These are phyloP conservation scores for Himalopsyche japonica DNA, from an alignment of 2,888 invertebrate genomes.

Conservation along the genomic window DNA sequence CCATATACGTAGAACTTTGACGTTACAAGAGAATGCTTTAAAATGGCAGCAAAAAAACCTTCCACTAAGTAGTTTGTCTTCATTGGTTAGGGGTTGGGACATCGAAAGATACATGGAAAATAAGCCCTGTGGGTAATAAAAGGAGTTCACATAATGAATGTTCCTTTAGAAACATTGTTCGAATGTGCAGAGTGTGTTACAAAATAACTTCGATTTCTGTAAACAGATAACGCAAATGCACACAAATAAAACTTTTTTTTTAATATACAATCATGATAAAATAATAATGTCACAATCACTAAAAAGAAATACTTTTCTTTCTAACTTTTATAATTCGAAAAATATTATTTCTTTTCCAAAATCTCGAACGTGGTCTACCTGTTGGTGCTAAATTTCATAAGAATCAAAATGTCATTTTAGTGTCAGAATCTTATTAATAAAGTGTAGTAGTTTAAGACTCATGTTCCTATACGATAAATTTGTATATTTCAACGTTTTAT, in stretches of 20 bases:
- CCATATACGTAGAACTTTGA: conserved; percentile 2
- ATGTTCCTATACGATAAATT: too few species aligned
- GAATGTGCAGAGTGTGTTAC: background rate
- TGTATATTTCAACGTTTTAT: too few species aligned
- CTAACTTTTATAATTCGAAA: too few species aligned
- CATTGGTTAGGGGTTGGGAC: conserved; percentile 23
- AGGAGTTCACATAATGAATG: conserved; percentile 9
- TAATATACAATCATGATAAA: too few species aligned
- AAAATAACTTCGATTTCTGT: background rate
- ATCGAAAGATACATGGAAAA: conserved; percentile 5
- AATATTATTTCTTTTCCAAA: too few species aligned
- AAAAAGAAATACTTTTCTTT: too few species aligned
- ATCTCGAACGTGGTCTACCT: too few species aligned
- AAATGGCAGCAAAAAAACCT: conserved; percentile 27
- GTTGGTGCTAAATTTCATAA: too few species aligned
- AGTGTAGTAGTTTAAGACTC: too few species aligned
- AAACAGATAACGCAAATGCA: background rate
- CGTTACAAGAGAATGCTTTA: conserved; percentile 36
- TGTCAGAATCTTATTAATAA: too few species aligned
- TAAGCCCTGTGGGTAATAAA: conserved; percentile 21
- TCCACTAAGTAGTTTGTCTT: conserved; percentile 35
- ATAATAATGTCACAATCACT: too few species aligned
- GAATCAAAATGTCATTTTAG: too few species aligned
- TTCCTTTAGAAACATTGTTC: background rate
- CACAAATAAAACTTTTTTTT: background rate